A percentile compares a stretch with the other conserved stretches of the same genome.
Conservation (phyloP, 1,140 invertebrate genomes). For the Hydropsyche tenuis region DNA sequence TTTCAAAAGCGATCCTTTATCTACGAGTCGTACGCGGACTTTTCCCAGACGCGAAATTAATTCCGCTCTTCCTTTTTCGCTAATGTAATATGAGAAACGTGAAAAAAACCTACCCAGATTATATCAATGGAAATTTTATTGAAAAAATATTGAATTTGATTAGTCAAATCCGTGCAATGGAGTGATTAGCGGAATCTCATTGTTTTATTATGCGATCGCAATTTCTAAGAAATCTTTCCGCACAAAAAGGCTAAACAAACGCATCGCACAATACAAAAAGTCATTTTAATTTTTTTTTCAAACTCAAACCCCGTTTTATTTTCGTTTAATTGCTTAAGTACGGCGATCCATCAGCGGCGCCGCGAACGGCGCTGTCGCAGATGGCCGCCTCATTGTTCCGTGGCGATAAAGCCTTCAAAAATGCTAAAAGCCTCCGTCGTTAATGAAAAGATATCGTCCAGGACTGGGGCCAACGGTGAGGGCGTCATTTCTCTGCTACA, state of each 20-base stretch:
- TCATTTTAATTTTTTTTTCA: no score
- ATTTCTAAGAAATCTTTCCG: no score
- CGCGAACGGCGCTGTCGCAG: conserved; percentile 5
- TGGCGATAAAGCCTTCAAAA: conserved; percentile 37
- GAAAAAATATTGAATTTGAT: no score
- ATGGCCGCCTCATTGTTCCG: conserved; percentile 26
- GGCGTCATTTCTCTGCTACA: conserved; percentile 40
- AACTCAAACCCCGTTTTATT: background rate
- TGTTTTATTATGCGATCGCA: no score
- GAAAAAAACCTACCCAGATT: background rate
- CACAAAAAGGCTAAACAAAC: no score
- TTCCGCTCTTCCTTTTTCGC: background rate
- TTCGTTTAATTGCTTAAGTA: conserved; percentile 27
- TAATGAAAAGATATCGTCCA: conserved; percentile 50
- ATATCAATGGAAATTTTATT: background rate
- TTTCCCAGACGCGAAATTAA: conserved; percentile 9
- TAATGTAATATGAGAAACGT: background rate
- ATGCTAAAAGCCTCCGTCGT: conserved; percentile 33
- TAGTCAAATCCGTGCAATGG: no score
- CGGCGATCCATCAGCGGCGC: conserved; percentile 17
- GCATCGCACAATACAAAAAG: no score
- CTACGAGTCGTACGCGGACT: background rate
- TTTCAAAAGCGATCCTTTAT: background rate
- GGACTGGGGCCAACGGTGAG: background rate
- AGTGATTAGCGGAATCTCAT: no score